Base-by-base conservation (phyloP, 2,888 invertebrate genomes). In the Xestia rhomboidea region DNA sequence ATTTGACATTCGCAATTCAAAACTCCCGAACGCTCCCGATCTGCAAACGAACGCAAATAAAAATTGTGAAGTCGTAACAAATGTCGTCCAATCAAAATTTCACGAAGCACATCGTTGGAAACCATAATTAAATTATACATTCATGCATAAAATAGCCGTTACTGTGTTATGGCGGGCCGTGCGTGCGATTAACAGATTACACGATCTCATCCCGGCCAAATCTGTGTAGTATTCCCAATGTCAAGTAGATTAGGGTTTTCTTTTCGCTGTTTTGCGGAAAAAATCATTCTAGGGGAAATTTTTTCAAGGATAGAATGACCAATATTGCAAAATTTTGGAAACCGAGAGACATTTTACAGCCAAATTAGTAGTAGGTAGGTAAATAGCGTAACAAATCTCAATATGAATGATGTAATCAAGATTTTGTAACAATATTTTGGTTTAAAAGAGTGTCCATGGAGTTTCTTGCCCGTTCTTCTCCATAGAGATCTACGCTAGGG, bases 101-200 rank as follows among this genome's bases (percentile, higher is more conserved):
- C 89, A 88, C 88, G 84, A 88, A 86, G 76, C 78, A 81, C 87
- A 86, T 83, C 84, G 90, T 88, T 84, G 87, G 87, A 84, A 87
- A 87, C 86, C 87, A 87, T 94, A 94, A 94, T 94, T 93, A 93
- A 94, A 94, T 93, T 92, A 93, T 89, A 92, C 86, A 91, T 93
- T 92, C 93, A 92, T 92, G 92, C 92, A 94, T 94, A 93, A 94
- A 93, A 92, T 91, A 88, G 90, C 89, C 89, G 88, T 92, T 91
- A 89, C 84, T 46, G 81, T 89, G 79, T 84, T 87, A 83, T 82
- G 89, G 73, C 73, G 85, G 83, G 80, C 79, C 87, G 84, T 85
- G 75, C 68, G 84, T 82, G 80, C 86, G 89, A 88, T 89, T 88
- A 88, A 84, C 78, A 84, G 88, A 86, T 88, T 89, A 89, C 87